phyloP scores from a whole-genome alignment of 2,797 vertebrate species.

The Micrastur ruficollis region DNA sequence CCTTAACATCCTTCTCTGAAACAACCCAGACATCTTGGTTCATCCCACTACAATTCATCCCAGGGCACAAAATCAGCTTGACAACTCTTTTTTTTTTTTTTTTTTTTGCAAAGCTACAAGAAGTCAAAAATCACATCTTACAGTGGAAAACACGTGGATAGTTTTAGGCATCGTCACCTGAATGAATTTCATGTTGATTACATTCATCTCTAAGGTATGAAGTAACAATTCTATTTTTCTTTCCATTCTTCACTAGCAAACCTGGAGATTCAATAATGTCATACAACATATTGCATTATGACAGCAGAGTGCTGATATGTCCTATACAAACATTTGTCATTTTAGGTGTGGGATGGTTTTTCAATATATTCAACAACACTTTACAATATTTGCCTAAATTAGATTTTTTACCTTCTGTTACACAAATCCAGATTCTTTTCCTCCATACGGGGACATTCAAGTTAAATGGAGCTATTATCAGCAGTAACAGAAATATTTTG shows the following conservation, averaged over 20 bases:
- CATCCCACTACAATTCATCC: not conserved
- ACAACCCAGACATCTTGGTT: not conserved
- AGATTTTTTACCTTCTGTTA: conserved; percentile 25
- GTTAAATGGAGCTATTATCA: not conserved
- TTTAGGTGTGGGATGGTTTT: conserved; percentile 10
- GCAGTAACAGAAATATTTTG: not conserved
- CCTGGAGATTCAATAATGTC: not conserved
- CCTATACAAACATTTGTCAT: not conserved
- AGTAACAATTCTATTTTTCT: not conserved
- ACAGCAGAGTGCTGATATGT: conserved; percentile 4
- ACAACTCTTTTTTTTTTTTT: not conserved
- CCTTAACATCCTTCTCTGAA: not conserved
- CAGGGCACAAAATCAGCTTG: not conserved
- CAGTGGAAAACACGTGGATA: not conserved
- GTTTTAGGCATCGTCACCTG: not conserved
- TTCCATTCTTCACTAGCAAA: not conserved
- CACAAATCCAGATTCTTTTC: not conserved
- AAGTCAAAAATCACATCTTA: not conserved
- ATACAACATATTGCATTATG: conserved; percentile 4
- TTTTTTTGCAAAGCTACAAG: not conserved
- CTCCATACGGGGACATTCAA: not conserved
- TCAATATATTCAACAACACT: not conserved
- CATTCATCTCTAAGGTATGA: not conserved
- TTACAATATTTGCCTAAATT: conserved; percentile 48
- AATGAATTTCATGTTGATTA: not conserved